These are phyloP conservation scores for Bungarus multicinctus DNA, from an alignment of 2,113 vertebrate genomes.

Conservation along the genomic window DNA sequence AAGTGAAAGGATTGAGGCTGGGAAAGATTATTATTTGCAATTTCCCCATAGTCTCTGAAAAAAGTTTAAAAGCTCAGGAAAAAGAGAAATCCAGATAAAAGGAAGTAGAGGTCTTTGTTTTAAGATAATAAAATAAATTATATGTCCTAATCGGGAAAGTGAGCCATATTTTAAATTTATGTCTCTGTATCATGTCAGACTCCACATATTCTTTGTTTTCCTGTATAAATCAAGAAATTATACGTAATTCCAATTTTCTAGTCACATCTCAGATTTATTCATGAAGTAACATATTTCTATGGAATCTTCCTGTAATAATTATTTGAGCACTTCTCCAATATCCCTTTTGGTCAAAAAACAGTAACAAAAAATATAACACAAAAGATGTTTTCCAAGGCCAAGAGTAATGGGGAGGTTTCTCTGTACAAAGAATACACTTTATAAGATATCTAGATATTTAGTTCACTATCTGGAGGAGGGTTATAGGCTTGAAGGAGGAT, in stretches of 20 bases:
- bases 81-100: background rate
- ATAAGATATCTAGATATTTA: background rate
- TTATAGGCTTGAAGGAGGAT: background rate
- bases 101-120: background rate
- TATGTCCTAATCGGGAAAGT: background rate
- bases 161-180: background rate
- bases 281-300: background rate
- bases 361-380: background rate
- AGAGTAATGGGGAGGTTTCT: background rate
- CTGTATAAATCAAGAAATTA: background rate
- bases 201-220: background rate
- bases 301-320: background rate
- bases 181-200: background rate
- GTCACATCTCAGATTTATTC: background rate
- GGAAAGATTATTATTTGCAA: background rate
- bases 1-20: background rate
- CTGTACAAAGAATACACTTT: background rate
- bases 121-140: background rate
- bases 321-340: background rate
- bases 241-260: background rate
- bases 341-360: background rate
- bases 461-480: background rate
- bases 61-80: background rate
- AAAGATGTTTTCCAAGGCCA: background rate
- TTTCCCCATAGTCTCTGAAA: background rate